Evolutionary conservation across 2,888 invertebrate species (phyloP), one percentile per base, ranked within the genome.

Genomic region (Lasioglossum leucozonium): DNA sequence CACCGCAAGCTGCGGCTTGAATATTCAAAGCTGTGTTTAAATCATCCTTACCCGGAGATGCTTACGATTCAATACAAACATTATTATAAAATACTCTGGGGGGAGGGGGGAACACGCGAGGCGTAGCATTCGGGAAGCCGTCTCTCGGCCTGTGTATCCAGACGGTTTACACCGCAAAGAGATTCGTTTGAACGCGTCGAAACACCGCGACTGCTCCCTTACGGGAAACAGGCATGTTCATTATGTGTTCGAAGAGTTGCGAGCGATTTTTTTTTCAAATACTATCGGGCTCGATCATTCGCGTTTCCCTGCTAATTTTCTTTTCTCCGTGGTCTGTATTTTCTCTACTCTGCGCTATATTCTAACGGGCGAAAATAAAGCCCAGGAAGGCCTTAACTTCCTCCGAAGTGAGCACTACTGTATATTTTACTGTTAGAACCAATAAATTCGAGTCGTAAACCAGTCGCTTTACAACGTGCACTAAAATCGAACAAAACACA

Each of bases 161-260:
- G 65, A 16, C 30, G 65, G 34, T 65, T 65, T 65, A 67, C 40
- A n/a, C 37, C 16, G 26, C 62, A n/a, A 37, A 62, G 10, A 18
- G 67, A 47, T 78, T 55, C 78, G 72, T 55, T 78, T 55, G 81
- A 72, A 44, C 13, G 51, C 42, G 26, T 26, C 13, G 51, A 58
- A 10, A 26, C 22, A 22, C 44, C 6, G 37, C 30, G 26, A 65
- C 44, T 65, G 65, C 13, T 83, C 55, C 72, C 58, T 67, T 81
- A 76, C 55, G 65, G 75, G 72, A 72, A 81, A 72, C 81, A 76
- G 72, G 75, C 67, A 72, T 76, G 10, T 22, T 81, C 55, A 40
- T n/a, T 37, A 16, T 76, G 51, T n/a, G 44, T 76, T 26, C 4
- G 22, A 26, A 58, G 4, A 26, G 10, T 4, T 58, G 4, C 1